Evolutionary conservation across 2,113 vertebrate species (phyloP).

Genomic region (Corythornis madagascariensis): DNA sequence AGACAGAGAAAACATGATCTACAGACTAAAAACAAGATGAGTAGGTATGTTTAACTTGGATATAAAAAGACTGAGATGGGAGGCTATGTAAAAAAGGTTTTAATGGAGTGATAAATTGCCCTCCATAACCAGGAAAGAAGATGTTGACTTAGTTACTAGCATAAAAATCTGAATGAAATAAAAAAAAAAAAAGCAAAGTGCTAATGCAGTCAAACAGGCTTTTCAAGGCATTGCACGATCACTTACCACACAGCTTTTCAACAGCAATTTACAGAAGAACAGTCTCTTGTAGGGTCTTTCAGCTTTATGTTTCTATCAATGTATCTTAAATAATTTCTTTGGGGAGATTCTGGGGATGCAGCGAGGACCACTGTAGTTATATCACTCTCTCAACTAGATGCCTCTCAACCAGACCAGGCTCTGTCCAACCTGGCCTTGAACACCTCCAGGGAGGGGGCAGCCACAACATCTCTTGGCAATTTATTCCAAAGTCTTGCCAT

Average conservation of each 20-base stretch:
- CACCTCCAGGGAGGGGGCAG: too few species aligned
- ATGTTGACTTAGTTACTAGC: neutral
- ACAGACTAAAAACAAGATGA: neutral
- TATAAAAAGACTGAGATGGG: neutral
- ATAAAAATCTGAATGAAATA: neutral
- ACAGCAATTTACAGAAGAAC: neutral
- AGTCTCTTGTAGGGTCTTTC: neutral
- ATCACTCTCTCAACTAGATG: neutral
- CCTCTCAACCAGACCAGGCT: too few species aligned
- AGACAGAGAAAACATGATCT: neutral
- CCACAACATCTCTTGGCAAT: too few species aligned
- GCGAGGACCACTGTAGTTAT: neutral
- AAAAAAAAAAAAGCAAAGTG: neutral
- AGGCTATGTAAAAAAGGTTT: neutral
- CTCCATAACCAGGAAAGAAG: neutral
- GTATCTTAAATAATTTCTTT: neutral
- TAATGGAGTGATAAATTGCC: neutral
- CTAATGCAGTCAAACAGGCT: neutral
- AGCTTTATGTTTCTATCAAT: neutral
- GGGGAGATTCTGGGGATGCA: rapidly evolving
- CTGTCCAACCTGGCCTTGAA: too few species aligned
- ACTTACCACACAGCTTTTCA: neutral
- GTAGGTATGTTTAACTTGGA: neutral
- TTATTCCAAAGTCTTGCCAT: too few species aligned
- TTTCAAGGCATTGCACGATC: neutral